Evolutionary conservation across 2,113 vertebrate species (phyloP).

Genomic region (Syngnathus typhle): DNA sequence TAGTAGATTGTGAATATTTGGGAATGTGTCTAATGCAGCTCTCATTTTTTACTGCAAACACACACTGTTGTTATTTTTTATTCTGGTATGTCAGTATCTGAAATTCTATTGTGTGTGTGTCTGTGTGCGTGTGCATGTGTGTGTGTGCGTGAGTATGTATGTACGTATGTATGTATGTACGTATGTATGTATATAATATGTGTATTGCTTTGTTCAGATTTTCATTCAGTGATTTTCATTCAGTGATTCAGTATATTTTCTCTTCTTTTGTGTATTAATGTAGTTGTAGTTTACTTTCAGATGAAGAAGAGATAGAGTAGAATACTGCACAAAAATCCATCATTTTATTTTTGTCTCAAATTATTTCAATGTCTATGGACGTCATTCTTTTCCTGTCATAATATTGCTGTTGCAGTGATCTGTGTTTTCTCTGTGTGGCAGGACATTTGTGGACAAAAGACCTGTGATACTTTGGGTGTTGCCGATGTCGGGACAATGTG

Average conservation of each 20-base stretch:
- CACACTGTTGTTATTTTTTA: neutral
- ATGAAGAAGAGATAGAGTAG: no score
- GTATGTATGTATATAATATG: no score
- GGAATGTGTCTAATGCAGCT: neutral
- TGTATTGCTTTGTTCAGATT: neutral
- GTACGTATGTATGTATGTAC: no score
- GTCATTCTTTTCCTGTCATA: neutral
- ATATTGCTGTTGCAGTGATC: neutral
- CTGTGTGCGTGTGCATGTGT: no score
- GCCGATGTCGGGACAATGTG: slow-evolving; percentile 98
- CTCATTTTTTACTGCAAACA: neutral
- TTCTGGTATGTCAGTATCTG: no score
- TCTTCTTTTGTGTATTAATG: neutral
- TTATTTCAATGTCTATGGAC: neutral
- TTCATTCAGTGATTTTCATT: neutral
- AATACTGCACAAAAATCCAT: neutral
- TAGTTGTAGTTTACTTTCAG: neutral
- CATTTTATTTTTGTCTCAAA: neutral
- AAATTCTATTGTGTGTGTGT: no score
- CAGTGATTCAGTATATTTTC: neutral
- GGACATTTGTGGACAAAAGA: slow-evolving; percentile 94
- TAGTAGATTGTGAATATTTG: slow-evolving; percentile 18
- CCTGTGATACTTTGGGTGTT: slow-evolving; percentile 96
- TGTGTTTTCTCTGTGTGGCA: slow-evolving; percentile 35
- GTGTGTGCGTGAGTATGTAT: no score